Conservation (phyloP, 2,797 vertebrate species). For the Gallirallus australis region DNA sequence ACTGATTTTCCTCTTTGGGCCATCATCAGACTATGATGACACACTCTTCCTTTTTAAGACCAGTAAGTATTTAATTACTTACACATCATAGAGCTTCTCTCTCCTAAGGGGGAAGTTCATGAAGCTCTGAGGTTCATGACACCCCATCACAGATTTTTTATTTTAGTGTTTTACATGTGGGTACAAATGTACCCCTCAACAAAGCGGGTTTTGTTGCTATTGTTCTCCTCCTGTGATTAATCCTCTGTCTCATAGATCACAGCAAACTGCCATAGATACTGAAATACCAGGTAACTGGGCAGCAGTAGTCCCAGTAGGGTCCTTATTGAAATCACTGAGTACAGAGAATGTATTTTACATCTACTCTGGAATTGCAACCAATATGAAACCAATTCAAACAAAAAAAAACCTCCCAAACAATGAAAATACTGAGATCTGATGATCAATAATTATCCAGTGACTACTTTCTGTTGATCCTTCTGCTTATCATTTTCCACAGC, state of each 20-base stretch:
- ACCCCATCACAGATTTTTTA: not conserved
- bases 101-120: not conserved
- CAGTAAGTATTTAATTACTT: not conserved
- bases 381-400: not conserved
- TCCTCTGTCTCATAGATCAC: not conserved
- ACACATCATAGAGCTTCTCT: not conserved
- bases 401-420: not conserved
- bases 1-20: not conserved
- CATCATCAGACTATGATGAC: not conserved
- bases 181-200: not conserved
- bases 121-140: not conserved
- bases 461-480: not conserved
- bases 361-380: not conserved
- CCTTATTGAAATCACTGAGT: not conserved
- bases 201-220: not conserved
- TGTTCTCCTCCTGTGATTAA: not conserved
- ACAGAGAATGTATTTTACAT: not conserved
- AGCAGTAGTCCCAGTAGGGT: fast-evolving
- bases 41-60: not conserved
- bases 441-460: not conserved
- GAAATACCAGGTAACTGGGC: not conserved
- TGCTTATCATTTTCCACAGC: not conserved
- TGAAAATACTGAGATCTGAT: not conserved
- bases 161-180: not conserved
- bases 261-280: not conserved